Percentiles rank a stretch among this genome's conserved stretches.
Evolutionary conservation across 2,888 invertebrate species (phyloP).

Genomic region (Ectropis crepuscularia): DNA sequence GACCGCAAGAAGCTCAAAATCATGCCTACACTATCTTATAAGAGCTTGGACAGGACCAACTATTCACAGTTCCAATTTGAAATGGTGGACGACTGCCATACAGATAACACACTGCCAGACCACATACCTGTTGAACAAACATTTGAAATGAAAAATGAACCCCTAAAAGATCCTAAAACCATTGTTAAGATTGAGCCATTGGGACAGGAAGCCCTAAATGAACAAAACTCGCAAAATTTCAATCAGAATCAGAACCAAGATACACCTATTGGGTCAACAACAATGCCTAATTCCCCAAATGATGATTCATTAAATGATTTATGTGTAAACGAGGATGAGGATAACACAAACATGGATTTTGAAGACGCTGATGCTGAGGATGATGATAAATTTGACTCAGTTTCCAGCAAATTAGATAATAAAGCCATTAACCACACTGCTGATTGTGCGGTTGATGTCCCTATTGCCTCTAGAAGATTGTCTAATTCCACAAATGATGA

Average conservation of each 20-base stretch:
- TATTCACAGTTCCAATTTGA: slow-evolving; percentile 64
- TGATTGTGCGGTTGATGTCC: too few relatives aligned
- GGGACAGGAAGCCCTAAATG: background rate
- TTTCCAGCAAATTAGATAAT: slow-evolving; percentile 26
- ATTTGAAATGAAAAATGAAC: slow-evolving; percentile 43
- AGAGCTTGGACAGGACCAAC: slow-evolving; percentile 52
- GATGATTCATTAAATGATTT: background rate
- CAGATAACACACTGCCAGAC: slow-evolving; percentile 50
- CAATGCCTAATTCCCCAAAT: background rate
- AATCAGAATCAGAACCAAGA: background rate
- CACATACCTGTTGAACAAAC: slow-evolving; percentile 56
- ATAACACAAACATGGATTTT: background rate
- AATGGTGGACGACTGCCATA: slow-evolving; percentile 44
- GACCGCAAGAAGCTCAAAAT: slow-evolving; percentile 55
- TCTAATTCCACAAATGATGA: background rate
- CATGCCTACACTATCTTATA: slow-evolving; percentile 58
- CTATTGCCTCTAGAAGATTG: too few relatives aligned
- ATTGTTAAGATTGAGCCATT: slow-evolving; percentile 35
- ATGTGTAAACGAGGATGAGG: slow-evolving; percentile 1
- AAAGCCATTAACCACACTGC: too few relatives aligned
- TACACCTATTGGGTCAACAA: too few relatives aligned
- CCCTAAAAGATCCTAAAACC: slow-evolving; percentile 37
- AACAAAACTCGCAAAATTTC: background rate
- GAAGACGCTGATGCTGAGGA: slow-evolving; percentile 43
- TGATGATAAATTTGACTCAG: slow-evolving; percentile 26